phyloP scores from a whole-genome alignment of 2,797 vertebrate genomes.

The Buceros bicornis region DNA sequence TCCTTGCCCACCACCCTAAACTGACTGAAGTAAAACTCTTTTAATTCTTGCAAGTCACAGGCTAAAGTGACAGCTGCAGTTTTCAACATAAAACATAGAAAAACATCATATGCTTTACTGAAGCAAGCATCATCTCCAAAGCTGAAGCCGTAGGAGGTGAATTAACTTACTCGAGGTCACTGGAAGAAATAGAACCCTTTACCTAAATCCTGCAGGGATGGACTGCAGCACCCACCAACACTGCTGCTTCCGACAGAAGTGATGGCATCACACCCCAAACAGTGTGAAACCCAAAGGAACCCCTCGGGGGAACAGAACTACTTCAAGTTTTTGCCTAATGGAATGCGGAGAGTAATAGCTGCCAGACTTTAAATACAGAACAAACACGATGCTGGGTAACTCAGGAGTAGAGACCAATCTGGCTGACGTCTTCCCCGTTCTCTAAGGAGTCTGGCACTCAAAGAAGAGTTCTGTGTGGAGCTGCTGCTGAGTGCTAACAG shows the following conservation, averaged over 20 bases:
- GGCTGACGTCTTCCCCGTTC: background rate
- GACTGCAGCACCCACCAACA: background rate
- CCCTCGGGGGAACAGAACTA: background rate
- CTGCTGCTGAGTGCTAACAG: background rate
- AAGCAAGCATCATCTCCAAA: background rate
- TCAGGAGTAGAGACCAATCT: background rate
- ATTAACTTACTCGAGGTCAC: background rate
- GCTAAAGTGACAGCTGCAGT: background rate
- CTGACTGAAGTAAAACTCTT: background rate
- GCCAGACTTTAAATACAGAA: background rate
- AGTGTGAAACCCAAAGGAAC: background rate
- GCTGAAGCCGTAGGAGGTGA: background rate
- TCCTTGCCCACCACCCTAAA: background rate
- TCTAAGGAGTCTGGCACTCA: background rate
- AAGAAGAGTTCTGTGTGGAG: background rate
- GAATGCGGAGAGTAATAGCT: background rate
- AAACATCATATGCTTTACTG: accelerated
- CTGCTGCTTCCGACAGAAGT: background rate
- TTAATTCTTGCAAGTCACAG: background rate
- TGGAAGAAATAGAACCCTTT: background rate
- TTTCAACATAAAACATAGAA: background rate
- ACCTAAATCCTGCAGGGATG: background rate
- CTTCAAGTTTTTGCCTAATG: background rate
- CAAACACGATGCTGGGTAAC: background rate
- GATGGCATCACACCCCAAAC: background rate